Evolutionary conservation across 2,113 vertebrate species (phyloP), one percentile per base, ranked within the genome.

Genomic region (Heptranchias perlo): DNA sequence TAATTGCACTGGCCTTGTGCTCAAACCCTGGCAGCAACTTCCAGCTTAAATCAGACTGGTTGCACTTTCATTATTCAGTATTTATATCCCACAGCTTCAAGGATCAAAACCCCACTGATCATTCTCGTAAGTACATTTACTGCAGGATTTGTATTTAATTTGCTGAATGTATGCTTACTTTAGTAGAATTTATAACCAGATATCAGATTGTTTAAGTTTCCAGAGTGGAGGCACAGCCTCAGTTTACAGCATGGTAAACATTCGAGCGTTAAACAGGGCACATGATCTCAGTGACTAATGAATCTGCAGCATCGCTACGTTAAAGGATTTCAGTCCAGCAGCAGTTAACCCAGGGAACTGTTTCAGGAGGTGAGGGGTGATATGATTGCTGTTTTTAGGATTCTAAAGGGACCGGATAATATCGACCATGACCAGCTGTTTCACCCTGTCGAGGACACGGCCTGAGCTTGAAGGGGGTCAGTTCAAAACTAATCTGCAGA

Each of bases 111-210:
- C 61, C 91, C 44, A 8, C 62, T 14, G 64, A 25, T 65, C 39
- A 25, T 11, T 94, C 62, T 13, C 3, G 91, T 94, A 61, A 94
- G 91, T 94, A 67, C 25, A 25, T 65, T 94, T 94, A 64, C 21
- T 65, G 62, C 39, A 94, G 61, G 44, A 67, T 65, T 93, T 65
- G 21, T 44, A 44, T 44, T 94, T 94, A 62, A 94, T 94, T 94
- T 49, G 44, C 18, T 47, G 11, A 78, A 52, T 78, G 21, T 54
- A 54, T 61, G 61, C 23, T 64, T 94, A 64, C 18, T 94, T 62
- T 21, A 14, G 58, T n/a, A 10, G 31, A n/a, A 28, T 44, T 47
- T 94, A 94, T 13, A 67, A 67, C 8, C 7, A 25, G 73, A 7
- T n/a, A 44, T 3, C 4, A 31, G 61, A 44, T 47, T 94, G 35